A percentile compares a stretch with the other conserved stretches of the same genome.
Conservation (phyloP, 1,140 invertebrate species). For the Drosophila willistoni region DNA sequence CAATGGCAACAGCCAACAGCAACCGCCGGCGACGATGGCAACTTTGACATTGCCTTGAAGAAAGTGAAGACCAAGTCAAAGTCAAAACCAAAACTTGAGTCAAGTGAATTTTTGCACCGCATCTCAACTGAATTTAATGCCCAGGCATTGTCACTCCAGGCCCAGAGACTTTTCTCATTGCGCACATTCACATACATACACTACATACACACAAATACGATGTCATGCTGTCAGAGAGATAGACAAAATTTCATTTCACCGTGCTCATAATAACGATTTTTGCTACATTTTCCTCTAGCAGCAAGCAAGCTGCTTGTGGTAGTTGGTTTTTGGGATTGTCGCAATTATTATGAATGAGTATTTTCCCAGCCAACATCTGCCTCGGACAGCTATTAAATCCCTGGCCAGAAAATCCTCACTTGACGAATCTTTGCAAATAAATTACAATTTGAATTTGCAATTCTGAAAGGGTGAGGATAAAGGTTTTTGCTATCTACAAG, state of each 20-base stretch:
- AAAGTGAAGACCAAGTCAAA: slow-evolving; percentile 44
- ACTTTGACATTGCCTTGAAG: slow-evolving; percentile 51
- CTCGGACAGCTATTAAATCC: slow-evolving; percentile 36
- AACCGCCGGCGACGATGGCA: slow-evolving; percentile 41
- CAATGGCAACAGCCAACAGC: slow-evolving; percentile 15
- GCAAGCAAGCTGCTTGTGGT: no score
- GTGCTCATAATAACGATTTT: slow-evolving; percentile 46
- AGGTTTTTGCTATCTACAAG: slow-evolving; percentile 23
- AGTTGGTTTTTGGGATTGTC: neutral
- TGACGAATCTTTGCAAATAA: slow-evolving; percentile 64
- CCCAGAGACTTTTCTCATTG: slow-evolving; percentile 17
- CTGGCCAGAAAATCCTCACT: slow-evolving; percentile 52
- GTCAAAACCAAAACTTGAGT: slow-evolving; percentile 8
- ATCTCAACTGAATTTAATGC: slow-evolving; percentile 64
- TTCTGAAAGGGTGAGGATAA: slow-evolving; percentile 19
- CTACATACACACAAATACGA: neutral
- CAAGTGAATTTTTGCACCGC: slow-evolving; percentile 22
- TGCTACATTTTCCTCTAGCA: slow-evolving; percentile 19
- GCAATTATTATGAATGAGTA: slow-evolving; percentile 24
- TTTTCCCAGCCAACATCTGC: slow-evolving; percentile 35
- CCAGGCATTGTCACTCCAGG: slow-evolving; percentile 36
- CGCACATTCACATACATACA: slow-evolving; percentile 3
- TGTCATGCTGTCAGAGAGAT: slow-evolving; percentile 45
- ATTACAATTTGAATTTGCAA: slow-evolving; percentile 56
- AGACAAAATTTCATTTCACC: slow-evolving; percentile 61